These are phyloP conservation scores for Bombylius discolor DNA, from an alignment of 2,888 invertebrate genomes.

Conservation along the genomic window DNA sequence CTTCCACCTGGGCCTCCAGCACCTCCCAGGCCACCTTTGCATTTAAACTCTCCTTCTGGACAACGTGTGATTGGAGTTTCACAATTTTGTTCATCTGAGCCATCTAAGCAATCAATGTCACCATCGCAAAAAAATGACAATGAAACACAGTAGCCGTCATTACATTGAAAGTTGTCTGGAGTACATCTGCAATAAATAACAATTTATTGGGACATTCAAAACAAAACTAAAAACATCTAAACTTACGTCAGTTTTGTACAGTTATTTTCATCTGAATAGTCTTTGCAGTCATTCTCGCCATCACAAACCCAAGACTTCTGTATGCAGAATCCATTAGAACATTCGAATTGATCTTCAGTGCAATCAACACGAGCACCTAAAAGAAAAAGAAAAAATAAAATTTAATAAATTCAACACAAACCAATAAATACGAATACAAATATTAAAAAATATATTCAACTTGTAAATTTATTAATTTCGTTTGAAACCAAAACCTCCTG, in stretches of 20 bases:
- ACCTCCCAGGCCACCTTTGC: conserved; percentile 45
- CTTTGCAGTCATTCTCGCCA: conserved; percentile 68
- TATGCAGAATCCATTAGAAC: conserved; percentile 65
- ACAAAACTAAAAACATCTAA: background rate
- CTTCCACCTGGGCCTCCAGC: conserved; percentile 36
- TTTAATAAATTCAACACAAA: too few relatives aligned
- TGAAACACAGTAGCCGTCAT: conserved; percentile 59
- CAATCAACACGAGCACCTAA: conserved; percentile 44
- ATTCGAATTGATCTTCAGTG: conserved; percentile 58
- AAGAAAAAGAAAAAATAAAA: background rate
- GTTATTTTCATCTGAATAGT: conserved; percentile 63
- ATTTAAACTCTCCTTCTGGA: conserved; percentile 61
- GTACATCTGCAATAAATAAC: conserved; percentile 44
- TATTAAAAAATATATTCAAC: too few relatives aligned
- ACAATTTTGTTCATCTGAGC: conserved; percentile 60
- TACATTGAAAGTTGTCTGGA: conserved; percentile 58
- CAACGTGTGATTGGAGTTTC: conserved; percentile 45
- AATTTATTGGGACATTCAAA: background rate
- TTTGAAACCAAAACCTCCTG: too few relatives aligned
- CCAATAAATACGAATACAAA: too few relatives aligned
- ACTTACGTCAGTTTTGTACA: conserved; percentile 56
- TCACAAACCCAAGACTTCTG: conserved; percentile 64
- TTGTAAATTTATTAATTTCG: too few relatives aligned
- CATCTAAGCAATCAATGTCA: conserved; percentile 60
- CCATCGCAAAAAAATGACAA: conserved; percentile 63